Evolutionary conservation across 2,797 vertebrate species (phyloP).

Genomic region (Smutsia gigantea): DNA sequence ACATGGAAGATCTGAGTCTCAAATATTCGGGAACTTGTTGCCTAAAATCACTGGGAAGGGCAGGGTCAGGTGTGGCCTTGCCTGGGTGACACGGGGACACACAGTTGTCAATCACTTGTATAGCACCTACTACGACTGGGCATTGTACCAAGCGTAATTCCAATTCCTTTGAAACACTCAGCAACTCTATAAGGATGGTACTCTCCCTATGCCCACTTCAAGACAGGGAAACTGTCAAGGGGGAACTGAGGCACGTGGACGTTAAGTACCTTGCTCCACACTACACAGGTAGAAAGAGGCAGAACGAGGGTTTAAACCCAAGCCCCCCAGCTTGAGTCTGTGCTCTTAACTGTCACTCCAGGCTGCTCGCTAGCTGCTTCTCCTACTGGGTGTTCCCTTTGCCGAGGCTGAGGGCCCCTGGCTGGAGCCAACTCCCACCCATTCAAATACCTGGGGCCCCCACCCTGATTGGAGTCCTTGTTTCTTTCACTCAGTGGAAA

Average conservation of each 20-base stretch:
- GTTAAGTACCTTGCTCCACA: background rate
- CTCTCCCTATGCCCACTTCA: background rate
- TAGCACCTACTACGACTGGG: background rate
- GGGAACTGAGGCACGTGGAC: background rate
- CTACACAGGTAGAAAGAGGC: background rate
- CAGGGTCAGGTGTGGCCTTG: background rate
- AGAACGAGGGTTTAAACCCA: background rate
- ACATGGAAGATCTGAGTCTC: background rate
- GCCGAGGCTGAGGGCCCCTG: background rate
- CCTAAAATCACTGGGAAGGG: background rate
- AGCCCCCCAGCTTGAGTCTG: background rate
- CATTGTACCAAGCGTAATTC: background rate
- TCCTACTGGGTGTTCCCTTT: background rate
- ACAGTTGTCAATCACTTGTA: background rate
- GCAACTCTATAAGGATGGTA: background rate
- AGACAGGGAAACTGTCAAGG: background rate
- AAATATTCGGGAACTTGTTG: background rate
- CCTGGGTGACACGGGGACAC: background rate
- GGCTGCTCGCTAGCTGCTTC: background rate
- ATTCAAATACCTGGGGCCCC: background rate
- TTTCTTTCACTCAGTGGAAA: background rate
- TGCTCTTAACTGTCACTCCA: background rate
- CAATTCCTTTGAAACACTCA: background rate
- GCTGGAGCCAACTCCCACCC: background rate
- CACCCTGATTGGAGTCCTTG: background rate